Evolutionary conservation across 1,140 invertebrate genomes (phyloP), one percentile per base, ranked within the genome.

Genomic region (Drosophila baimaii): DNA sequence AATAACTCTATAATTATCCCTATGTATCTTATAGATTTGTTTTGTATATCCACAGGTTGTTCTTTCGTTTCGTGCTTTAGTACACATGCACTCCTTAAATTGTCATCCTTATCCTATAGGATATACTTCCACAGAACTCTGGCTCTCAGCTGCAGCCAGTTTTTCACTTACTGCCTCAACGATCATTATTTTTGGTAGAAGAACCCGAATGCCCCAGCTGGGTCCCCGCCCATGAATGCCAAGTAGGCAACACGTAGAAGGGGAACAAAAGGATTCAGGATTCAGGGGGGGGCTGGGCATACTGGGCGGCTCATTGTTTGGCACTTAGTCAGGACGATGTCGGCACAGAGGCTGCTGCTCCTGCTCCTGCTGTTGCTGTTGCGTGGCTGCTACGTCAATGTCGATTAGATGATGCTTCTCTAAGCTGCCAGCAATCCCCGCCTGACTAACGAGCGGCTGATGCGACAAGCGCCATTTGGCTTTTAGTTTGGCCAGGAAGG

Each of bases 391-490:
- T 79, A 80, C 71, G 83, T 88, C 83, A 81, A 89, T 77, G 84
- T 77, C 83, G 83, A 89, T 88, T 88, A 88, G 72, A 83, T 83
- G 72, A 77, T 63, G 66, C 69, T 75, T 57, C 82, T 78, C 74
- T 46, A 49, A 79, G 68, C 58, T 75, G 44, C 56, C 61, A 47
- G 64, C 59, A 64, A 35, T 52, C 62, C 49, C 25, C 49, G 25
- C 37, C 55, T 75, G 57, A 57, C 72, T 88, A 88, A 88, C 84
- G 83, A 88, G 83, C 79, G 79, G 65, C 83, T 89, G 83, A 88
- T 88, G 76, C 81, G 84, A 79, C 80, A 88, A 82, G 76, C 68
- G 80, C 66, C 83, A 83, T 88, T 88, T 88, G 79, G 83, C 79
- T 89, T 86, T 86, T 79, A 79, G 82, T 72, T 76, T 29, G 59